These are phyloP conservation scores for Endomychus coccineus DNA, from an alignment of 2,888 invertebrate species.

Conservation along the genomic window DNA sequence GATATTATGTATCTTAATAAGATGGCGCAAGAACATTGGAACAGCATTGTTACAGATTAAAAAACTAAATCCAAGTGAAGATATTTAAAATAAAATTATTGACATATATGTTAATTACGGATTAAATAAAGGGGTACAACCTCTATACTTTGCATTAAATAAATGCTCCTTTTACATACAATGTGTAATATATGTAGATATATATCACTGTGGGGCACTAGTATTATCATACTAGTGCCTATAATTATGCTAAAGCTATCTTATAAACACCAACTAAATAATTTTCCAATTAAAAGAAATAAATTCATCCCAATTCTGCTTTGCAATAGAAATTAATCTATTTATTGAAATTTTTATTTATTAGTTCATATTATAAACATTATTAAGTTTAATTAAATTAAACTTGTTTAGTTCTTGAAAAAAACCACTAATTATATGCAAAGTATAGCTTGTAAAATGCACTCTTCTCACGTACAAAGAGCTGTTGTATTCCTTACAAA, in stretches of 20 bases:
- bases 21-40: background rate
- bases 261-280: constrained; percentile 10
- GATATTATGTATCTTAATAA: constrained; percentile 34
- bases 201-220: too few species aligned
- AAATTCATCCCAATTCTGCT: too few species aligned
- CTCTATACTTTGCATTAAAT: constrained; percentile 90
- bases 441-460: constrained; percentile 76
- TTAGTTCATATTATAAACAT: too few species aligned
- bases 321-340: too few species aligned
- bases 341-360: too few species aligned
- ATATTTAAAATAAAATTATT: constrained; percentile 29
- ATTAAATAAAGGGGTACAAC: constrained; percentile 53
- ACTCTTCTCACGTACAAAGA: constrained; percentile 24
- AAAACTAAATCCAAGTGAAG: constrained; percentile 12
- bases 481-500: constrained; percentile 15
- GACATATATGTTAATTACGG: constrained; percentile 45
- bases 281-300: too few species aligned
- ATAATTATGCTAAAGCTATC: constrained; percentile 13
- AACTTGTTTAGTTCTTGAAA: too few species aligned
- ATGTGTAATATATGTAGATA: too few species aligned
- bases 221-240: constrained; percentile 10
- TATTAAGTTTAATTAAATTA: constrained; percentile 10
- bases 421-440: constrained; percentile 88
- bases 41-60: constrained; percentile 3
- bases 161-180: constrained; percentile 71